Evolutionary conservation across 2,888 invertebrate genomes (phyloP), one percentile per base, ranked within the genome.

Genomic region (Eupithecia centaureata): DNA sequence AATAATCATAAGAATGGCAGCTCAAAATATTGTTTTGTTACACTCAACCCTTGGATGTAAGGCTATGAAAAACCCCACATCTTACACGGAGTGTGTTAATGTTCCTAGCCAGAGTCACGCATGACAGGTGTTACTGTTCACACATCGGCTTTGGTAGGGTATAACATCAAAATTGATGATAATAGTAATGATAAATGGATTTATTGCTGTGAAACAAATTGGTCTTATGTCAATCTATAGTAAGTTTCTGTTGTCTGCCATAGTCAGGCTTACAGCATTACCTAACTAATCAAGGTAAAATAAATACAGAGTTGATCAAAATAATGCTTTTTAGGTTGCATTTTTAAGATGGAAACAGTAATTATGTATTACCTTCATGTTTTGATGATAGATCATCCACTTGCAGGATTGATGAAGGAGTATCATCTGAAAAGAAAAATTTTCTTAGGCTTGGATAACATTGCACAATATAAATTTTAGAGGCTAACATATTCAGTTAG

Each of bases 101-200:
- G 90, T 92, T 90, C 92, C 92, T 92, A 90, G 73, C 91, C 92
- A 92, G 89, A 93, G 92, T 92, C 92, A 91, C 78, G 80, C 78
- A 85, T 86, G 88, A 77, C 83, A 85, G 77, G 75, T 77, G 73
- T 73, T 60, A 75, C 81, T 78, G 80, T 81, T 73, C 89, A 91
- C 80, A 85, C 89, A 91, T 89, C 91, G 91, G 91, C 92, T 93
- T 93, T 91, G 91, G 91, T 89, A 93, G 92, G 92, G 92, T 92
- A 33, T 10, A 47, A 38, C 47, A 22, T 22, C 10, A 18, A 42
- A 42, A 42, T 18, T 42, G n/a, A n/a, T n/a, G n/a, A n/a, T n/a
- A n/a, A n/a, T n/a, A n/a, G n/a, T n/a, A n/a, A n/a, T n/a, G n/a
- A n/a, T n/a, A n/a, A n/a, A n/a, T n/a, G n/a, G n/a, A n/a, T n/a